Conservation (phyloP, 2,113 vertebrate species). For the Dendrocopos noguchii region DNA sequence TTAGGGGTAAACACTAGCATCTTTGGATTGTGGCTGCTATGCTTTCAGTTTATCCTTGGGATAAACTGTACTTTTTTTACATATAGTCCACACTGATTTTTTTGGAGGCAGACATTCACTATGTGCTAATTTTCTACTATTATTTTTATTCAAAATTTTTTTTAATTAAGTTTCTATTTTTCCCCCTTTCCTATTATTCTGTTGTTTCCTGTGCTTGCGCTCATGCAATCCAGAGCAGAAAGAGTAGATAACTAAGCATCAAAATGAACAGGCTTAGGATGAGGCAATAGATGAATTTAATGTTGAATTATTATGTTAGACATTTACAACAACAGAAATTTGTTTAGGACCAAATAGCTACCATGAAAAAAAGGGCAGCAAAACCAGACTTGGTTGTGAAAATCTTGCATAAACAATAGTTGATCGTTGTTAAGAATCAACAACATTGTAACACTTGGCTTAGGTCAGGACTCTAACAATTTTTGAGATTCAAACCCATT, state of each 20-base stretch:
- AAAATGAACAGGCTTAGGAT: neutral
- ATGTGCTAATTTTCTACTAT: neutral
- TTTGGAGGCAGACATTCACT: neutral
- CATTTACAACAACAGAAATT: neutral
- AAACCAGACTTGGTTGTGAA: neutral
- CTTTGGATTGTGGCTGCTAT: too few relatives aligned
- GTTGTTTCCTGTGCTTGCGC: neutral
- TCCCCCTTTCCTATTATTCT: fast-evolving
- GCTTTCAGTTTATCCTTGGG: too few relatives aligned
- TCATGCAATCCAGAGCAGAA: neutral
- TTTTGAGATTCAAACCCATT: neutral
- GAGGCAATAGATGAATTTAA: neutral
- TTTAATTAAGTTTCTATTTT: neutral
- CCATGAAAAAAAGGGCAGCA: neutral
- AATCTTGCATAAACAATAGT: neutral
- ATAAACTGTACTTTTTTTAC: neutral
- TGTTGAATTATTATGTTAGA: neutral
- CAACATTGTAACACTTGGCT: neutral
- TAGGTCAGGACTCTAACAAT: neutral
- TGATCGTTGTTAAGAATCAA: neutral
- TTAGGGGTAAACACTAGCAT: too few relatives aligned
- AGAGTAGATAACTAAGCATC: neutral
- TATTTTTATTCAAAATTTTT: neutral
- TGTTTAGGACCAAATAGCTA: neutral
- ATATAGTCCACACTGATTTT: neutral